Evolutionary conservation across 2,797 vertebrate species (phyloP).

Genomic region (Semaprochilodus insignis): DNA sequence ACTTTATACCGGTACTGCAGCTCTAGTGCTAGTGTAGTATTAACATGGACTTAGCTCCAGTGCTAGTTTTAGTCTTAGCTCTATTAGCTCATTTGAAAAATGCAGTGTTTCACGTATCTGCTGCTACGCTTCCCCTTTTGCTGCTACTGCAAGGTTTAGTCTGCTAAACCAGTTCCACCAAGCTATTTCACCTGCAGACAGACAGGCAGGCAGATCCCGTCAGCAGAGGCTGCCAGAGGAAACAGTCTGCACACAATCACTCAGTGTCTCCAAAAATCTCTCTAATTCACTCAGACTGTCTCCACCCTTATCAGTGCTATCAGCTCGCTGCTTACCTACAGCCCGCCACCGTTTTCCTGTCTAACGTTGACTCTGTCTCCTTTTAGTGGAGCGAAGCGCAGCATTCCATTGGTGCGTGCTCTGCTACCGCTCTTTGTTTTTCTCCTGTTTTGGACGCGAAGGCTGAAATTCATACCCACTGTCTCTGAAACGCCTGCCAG

Average conservation of each 20-base stretch:
- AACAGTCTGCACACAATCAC: not conserved
- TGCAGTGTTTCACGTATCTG: too few species aligned
- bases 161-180: not conserved
- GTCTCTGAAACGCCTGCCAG: not conserved
- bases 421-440: slow-evolving; percentile 7
- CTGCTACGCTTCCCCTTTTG: not conserved
- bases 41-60: not conserved
- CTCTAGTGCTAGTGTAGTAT: not conserved
- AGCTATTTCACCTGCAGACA: not conserved
- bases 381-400: not conserved
- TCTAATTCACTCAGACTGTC: not conserved
- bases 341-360: slow-evolving; percentile 4
- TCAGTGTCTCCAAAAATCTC: not conserved
- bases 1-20: not conserved
- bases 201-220: not conserved
- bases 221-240: not conserved
- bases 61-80: not conserved
- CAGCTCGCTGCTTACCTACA: slow-evolving; percentile 15
- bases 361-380: not conserved
- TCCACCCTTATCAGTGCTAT: not conserved
- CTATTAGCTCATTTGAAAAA: too few species aligned
- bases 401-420: not conserved
- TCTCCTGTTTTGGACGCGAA: not conserved
- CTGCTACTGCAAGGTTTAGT: not conserved
- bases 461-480: not conserved